phyloP scores from a whole-genome alignment of 64 coral and sea anemone species.

The Orbicella faveolata region DNA sequence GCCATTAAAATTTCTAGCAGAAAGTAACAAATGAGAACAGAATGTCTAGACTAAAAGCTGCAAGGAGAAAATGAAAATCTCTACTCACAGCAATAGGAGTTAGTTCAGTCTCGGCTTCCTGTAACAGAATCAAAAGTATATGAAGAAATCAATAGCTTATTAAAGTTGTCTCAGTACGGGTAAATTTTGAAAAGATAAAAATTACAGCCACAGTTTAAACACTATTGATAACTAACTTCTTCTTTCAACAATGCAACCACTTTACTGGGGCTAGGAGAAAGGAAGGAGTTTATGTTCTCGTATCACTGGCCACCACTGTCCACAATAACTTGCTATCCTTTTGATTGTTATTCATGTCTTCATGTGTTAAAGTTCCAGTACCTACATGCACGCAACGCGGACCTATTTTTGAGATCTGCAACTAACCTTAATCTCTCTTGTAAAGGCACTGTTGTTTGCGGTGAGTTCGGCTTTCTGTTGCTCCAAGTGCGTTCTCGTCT shows the following conservation, averaged over 20 bases:
- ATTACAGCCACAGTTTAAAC: not conserved
- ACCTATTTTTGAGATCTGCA: not conserved
- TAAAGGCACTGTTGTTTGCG: conserved; percentile 73
- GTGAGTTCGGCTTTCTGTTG: conserved; percentile 94
- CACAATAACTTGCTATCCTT: too few species aligned
- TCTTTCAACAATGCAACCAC: too few species aligned
- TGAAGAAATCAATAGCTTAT: not conserved
- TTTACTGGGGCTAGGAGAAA: too few species aligned
- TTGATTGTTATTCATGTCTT: too few species aligned
- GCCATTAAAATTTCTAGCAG: not conserved
- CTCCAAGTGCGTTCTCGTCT: conserved; percentile 84
- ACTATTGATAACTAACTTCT: too few species aligned
- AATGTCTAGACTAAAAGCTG: not conserved
- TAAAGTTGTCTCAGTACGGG: not conserved
- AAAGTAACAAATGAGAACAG: not conserved
- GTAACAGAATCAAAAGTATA: not conserved
- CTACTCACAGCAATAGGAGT: conserved; percentile 65
- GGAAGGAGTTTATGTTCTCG: too few species aligned
- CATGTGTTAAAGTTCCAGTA: too few species aligned
- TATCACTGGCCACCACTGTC: too few species aligned
- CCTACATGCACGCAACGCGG: too few species aligned
- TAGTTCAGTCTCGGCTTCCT: conserved; percentile 80
- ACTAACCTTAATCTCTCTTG: conserved; percentile 88
- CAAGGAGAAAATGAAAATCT: not conserved
- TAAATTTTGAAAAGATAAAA: not conserved